Evolutionary conservation across 2,888 invertebrate species (phyloP), one percentile per base, ranked within the genome.

Genomic region (Cacoxenus indagator): DNA sequence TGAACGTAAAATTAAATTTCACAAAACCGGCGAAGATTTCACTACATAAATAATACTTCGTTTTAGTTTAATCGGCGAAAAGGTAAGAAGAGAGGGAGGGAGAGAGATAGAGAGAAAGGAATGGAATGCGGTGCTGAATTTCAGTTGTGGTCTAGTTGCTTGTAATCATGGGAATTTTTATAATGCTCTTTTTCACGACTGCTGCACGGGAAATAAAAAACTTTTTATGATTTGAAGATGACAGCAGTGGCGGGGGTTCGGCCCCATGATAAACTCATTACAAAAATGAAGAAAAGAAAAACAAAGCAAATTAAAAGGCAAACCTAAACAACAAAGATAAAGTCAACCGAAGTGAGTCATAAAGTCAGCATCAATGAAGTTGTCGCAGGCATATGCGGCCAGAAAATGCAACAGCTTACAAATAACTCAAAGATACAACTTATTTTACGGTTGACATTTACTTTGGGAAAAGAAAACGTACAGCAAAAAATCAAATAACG

Each of bases 231-330:
- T 62, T 43, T 22, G 24, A 26, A n/a, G 27, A 24, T 26, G 37
- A 19, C 59, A 24, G 59, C 48, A 8, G 48, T 48, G 22, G 48
- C 29, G 29, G 46, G 64, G 27, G 17, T 17, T 59, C 48, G 70
- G 62, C 69, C 57, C 75, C 75, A 78, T 84, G 77, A 82, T 84
- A 75, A 81, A 82, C 83, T 76, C 77, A 79, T 84, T 81, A 78
- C 71, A 73, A 71, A 61, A 19, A n/a, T n/a, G n/a, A n/a, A n/a
- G n/a, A 59, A 37, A 69, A 51, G 48, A 67, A 29, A 51, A 27
- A 66, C n/a, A 24, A 64, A 6, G 24, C 24, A 67, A 65, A 72
- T 74, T 67, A 37, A 43, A 65, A 69, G 22, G 57, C 69, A 57
- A 27, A 27, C 57, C 14, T 26, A 57, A 57, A 57, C 27, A 54